Evolutionary conservation across 30 jellyfish, hydroid and myxozoan species (phyloP), one percentile per base, ranked within the genome.

Genomic region (Aurelia aurita): DNA sequence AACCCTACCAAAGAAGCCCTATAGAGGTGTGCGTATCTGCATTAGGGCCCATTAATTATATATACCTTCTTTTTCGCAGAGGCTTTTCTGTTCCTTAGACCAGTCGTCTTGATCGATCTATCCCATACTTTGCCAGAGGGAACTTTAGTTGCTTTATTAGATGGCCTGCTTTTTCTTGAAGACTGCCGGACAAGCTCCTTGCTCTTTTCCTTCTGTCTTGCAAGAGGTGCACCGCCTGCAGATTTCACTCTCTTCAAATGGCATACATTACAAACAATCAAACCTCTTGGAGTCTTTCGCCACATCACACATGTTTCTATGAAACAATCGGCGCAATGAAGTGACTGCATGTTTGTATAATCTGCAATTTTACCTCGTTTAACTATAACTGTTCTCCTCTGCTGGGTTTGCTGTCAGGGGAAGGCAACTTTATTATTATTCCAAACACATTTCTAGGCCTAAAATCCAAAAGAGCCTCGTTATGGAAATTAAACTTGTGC

Each of bases 261-360:
- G 74, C 99, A 94, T 13, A 74, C 49, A 32, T 94, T 94, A 58
- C 99, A 94, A 12, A 89, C 87, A 5, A 70, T 53, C 16, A 84
- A 47, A 12, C 91, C 88, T 7, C 84, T 65, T 32, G 58, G 61
- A 20, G 91, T 70, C 54, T 77, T 83, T 65, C 98, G 77, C 98
- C 98, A 93, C 98, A 93, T 93, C 39, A 74, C 79, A 66, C 98
- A 93, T 3, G 93, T 28, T 1, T 51, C 77, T 14, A 63, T 80
- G 68, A 66, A 66, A 57, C 98, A 93, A 69, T 91, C 96, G 35
- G 83, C 89, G 77, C 98, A 91, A 23, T 90, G 87, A 25, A 74
- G 70, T 60, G 76, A 12, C 67, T 57, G 68, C 83, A 81, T 81
- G 15, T 7, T 39, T 39, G 51, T 39, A 39, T 39, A 5, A 3